Base-by-base conservation (phyloP, 2,797 vertebrate species). In the Lerista edwardsae region DNA sequence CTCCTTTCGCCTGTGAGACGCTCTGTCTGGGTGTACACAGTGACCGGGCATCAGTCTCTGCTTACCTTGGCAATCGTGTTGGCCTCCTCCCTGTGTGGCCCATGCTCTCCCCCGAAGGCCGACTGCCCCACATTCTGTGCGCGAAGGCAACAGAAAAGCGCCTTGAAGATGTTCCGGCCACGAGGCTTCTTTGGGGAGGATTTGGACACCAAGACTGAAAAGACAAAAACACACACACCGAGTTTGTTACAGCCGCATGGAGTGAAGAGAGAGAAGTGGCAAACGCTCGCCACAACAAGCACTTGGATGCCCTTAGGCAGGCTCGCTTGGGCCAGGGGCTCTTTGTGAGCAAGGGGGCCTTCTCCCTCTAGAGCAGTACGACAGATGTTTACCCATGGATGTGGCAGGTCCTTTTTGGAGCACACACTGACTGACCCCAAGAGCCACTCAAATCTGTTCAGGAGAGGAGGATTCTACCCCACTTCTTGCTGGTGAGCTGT, bases 71-170 rank as follows among this genome's bases (percentile, higher is more conserved):
- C 97, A 92, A 97, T 95, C 61, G 92, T 95, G 91, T 95, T 96
- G 92, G 97, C 96, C 95, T 98, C 97, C 94, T 97, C 97, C 74
- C 97, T 96, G 87, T 96, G 96, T 34, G 96, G 94, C 72, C 97
- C 93, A 87, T 96, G 95, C 92, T 97, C 97, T 88, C 96, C 97
- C 93, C 95, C 95, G 83, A 96, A 94, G 75, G 94, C 95, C 21
- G 94, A 89, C 92, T 97, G 97, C 89, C 96, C 94, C 88, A 95
- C 97, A 97, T 98, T 97, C 95, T 97, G 97, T 90, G 97, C 93
- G 76, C 96, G 95, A 88, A 98, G 96, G 97, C 97, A 98, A 92
- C 97, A 98, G 96, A 98, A 97, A 90, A 98, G 96, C 0, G 97
- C 97, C 94, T 97, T 97, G 93, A 98, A 98, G 96, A 98, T 97